These are phyloP conservation scores for Agriotes lineatus DNA, from an alignment of 2,888 invertebrate species.

Conservation along the genomic window DNA sequence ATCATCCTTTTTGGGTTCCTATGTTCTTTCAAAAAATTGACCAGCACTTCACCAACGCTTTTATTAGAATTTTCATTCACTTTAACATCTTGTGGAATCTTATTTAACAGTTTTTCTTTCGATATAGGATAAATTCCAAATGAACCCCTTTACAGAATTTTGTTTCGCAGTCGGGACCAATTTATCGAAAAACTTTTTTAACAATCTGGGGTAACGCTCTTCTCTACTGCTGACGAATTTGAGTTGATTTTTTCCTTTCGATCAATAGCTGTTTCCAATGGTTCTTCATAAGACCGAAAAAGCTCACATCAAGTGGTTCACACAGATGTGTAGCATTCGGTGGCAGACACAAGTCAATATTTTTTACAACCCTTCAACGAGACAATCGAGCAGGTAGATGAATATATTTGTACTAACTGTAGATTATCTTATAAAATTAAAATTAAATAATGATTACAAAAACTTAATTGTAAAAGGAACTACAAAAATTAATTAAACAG, in stretches of 20 bases:
- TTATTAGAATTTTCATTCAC: neutral
- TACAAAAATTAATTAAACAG: too few relatives aligned
- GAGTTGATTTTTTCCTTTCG: slow-evolving; percentile 8
- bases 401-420: too few relatives aligned
- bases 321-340: slow-evolving; percentile 45
- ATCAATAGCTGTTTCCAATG: slow-evolving; percentile 45
- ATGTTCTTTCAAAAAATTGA: neutral
- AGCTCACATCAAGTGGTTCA: slow-evolving; percentile 48
- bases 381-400: too few relatives aligned
- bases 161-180: neutral
- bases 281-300: slow-evolving; percentile 49
- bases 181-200: neutral
- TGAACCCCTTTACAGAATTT: neutral
- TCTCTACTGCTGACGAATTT: neutral
- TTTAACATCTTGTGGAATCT: neutral
- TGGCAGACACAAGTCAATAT: slow-evolving; percentile 54
- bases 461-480: too few relatives aligned
- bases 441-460: too few relatives aligned
- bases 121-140: neutral
- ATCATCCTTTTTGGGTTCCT: neutral
- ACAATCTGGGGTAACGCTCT: neutral
- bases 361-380: too few relatives aligned
- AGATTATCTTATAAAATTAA: too few relatives aligned
- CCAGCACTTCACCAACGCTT: neutral
- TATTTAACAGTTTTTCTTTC: neutral